These are phyloP conservation scores for Hirtodrosophila histrioides DNA, from an alignment of 2,888 invertebrate genomes.

Conservation along the genomic window DNA sequence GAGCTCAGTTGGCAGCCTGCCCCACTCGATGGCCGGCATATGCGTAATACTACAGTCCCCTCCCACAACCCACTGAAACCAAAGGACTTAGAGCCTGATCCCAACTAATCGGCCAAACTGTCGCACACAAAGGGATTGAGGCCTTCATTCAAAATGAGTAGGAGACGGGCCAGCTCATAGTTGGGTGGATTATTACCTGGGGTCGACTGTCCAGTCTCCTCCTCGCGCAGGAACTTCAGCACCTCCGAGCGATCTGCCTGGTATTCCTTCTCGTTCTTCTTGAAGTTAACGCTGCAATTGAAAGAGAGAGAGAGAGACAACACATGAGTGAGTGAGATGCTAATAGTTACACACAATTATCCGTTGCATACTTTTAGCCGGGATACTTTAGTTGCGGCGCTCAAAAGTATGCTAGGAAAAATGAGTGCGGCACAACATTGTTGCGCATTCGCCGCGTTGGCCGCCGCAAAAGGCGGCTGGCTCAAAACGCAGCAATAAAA, in stretches of 20 bases:
- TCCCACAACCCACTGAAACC: not conserved
- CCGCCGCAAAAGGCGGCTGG: constrained; percentile 24
- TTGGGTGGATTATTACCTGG: constrained; percentile 86
- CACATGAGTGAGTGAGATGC: not conserved
- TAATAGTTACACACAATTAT: constrained; percentile 17
- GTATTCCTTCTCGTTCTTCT: constrained; percentile 96
- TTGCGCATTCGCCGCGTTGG: constrained; percentile 58
- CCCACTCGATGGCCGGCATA: constrained; percentile 21
- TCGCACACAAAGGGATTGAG: constrained; percentile 77
- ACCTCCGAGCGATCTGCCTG: constrained; percentile 95
- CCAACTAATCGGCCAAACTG: constrained; percentile 65
- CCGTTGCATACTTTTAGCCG: constrained; percentile 62
- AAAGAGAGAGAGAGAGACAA: not conserved
- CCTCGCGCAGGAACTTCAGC: constrained; percentile 95
- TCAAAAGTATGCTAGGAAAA: constrained; percentile 64
- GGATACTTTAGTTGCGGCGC: constrained; percentile 17
- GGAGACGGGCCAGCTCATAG: constrained; percentile 79
- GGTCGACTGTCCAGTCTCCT: constrained; percentile 89
- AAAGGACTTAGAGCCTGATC: not conserved
- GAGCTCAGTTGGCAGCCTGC: constrained; percentile 47
- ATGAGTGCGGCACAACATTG: constrained; percentile 48
- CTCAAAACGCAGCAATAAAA: constrained; percentile 19
- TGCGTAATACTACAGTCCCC: constrained; percentile 34
- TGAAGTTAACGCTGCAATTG: constrained; percentile 93
- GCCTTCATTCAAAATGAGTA: constrained; percentile 79